Conservation (phyloP, 2,797 vertebrate species). For the Mus spretus region DNA sequence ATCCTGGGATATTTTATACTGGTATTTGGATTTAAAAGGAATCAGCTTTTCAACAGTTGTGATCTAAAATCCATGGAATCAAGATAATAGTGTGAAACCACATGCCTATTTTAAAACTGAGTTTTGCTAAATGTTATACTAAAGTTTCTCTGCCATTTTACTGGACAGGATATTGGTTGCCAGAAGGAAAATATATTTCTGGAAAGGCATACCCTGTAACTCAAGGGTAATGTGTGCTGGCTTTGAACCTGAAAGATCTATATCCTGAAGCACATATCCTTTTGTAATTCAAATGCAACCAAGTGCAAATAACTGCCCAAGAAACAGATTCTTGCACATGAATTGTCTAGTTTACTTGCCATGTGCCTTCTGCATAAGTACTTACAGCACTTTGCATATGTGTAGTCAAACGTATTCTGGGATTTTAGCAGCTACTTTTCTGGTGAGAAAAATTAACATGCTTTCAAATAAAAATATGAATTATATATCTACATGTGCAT, state of each 20-base stretch:
- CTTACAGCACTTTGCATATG: background rate
- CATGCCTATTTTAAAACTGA: constrained; percentile 66
- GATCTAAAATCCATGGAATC: constrained; percentile 35
- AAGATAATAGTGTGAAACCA: constrained; percentile 60
- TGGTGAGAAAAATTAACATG: constrained; percentile 3
- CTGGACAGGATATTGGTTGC: constrained; percentile 40
- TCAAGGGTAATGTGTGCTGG: constrained; percentile 32
- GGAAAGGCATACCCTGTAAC: constrained; percentile 59
- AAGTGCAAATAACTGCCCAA: constrained; percentile 33
- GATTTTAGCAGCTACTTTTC: background rate
- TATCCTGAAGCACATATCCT: background rate
- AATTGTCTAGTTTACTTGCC: constrained; percentile 29
- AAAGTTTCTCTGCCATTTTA: constrained; percentile 22
- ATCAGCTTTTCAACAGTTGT: constrained; percentile 49
- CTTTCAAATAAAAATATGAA: constrained; percentile 26
- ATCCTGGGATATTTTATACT: constrained; percentile 6
- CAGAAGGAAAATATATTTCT: constrained; percentile 60
- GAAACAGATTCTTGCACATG: constrained; percentile 11
- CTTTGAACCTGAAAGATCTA: constrained; percentile 70
- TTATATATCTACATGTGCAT: background rate
- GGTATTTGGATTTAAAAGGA: constrained; percentile 46
- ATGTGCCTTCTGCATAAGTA: constrained; percentile 34
- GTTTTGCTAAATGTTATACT: constrained; percentile 71
- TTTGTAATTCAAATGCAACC: constrained; percentile 70
- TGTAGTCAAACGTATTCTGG: background rate